Evolutionary conservation across 1,140 invertebrate species (phyloP).

Genomic region (Leptinotarsa texana): DNA sequence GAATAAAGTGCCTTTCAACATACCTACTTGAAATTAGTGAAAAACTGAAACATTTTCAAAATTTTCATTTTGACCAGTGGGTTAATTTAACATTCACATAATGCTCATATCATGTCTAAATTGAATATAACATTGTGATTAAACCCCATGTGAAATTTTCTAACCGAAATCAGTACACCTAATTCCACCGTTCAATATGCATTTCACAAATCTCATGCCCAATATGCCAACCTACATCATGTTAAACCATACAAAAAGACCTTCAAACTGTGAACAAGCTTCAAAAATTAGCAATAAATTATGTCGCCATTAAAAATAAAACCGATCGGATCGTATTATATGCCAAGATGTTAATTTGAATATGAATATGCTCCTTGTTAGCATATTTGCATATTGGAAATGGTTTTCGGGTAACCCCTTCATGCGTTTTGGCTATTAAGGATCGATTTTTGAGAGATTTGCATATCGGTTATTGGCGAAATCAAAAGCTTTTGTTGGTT

Average conservation of each 20-base stretch:
- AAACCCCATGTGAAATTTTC: too few species aligned
- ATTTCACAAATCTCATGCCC: slow-evolving; percentile 8
- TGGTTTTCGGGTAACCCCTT: slow-evolving; percentile 24
- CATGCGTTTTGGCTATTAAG: slow-evolving; percentile 20
- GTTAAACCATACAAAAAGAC: slow-evolving; percentile 11
- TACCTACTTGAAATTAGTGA: too few species aligned
- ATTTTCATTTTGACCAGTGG: too few species aligned
- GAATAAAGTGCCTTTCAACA: too few species aligned
- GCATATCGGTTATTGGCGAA: slow-evolving; percentile 25
- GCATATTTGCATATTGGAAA: slow-evolving; percentile 29
- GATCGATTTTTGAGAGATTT: slow-evolving; percentile 23
- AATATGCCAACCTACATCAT: slow-evolving; percentile 16
- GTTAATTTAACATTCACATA: not conserved
- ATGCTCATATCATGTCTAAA: not conserved
- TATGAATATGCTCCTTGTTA: slow-evolving; percentile 29
- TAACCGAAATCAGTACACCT: not conserved
- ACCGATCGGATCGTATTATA: slow-evolving; percentile 18
- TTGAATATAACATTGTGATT: not conserved
- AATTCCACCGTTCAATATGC: not conserved
- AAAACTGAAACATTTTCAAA: too few species aligned
- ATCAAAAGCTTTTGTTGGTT: slow-evolving; percentile 17
- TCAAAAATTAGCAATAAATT: slow-evolving; percentile 30
- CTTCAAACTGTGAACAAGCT: slow-evolving; percentile 24
- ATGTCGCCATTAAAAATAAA: slow-evolving; percentile 28
- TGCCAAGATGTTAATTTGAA: slow-evolving; percentile 27